Conservation (phyloP, 2,113 vertebrate species). For the Murina feae region DNA sequence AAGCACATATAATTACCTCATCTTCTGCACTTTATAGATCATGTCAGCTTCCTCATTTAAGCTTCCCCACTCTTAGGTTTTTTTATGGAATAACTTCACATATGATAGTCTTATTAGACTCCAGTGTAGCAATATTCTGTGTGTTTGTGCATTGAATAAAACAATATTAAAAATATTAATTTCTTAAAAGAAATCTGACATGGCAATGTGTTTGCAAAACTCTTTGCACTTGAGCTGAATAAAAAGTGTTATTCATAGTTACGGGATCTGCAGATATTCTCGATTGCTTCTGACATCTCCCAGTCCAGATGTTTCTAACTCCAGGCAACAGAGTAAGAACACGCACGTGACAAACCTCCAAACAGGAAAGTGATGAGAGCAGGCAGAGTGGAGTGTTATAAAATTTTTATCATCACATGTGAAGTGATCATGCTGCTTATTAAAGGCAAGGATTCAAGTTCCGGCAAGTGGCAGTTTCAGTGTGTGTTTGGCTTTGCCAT, state of each 20-base stretch:
- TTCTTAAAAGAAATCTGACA: conserved; percentile 14
- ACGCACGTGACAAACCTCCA: neutral
- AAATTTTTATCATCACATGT: neutral
- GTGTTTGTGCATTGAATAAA: conserved; percentile 11
- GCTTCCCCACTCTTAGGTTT: conserved; percentile 34
- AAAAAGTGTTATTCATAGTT: neutral
- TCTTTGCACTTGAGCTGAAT: neutral
- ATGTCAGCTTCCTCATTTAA: neutral
- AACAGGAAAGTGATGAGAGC: neutral
- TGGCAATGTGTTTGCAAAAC: neutral
- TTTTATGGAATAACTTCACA: conserved; percentile 36
- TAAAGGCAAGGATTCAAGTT: conserved; percentile 6
- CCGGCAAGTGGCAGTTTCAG: neutral
- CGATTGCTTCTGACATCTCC: neutral
- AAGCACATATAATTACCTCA: conserved; percentile 24
- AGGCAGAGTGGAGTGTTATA: neutral
- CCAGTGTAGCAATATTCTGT: neutral
- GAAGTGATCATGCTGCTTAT: neutral
- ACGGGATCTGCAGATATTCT: neutral
- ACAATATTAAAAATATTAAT: neutral
- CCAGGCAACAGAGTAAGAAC: neutral
- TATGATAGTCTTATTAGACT: neutral
- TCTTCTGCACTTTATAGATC: neutral
- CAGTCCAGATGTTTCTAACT: neutral
- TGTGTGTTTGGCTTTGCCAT: neutral